Evolutionary conservation across 2,888 invertebrate genomes (phyloP).

Genomic region (Monochamus alternatus): DNA sequence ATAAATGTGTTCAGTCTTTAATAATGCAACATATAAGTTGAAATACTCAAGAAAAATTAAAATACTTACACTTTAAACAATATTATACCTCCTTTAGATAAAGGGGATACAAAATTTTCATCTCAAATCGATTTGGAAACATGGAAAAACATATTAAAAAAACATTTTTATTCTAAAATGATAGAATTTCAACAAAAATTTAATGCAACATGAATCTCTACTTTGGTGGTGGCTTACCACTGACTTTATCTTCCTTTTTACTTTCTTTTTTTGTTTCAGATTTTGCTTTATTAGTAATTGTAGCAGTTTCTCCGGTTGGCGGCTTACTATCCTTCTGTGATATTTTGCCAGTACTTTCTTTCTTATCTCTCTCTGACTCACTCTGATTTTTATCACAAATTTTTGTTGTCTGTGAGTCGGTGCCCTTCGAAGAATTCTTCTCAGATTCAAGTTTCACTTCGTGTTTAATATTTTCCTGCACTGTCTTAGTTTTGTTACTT

Average conservation of each 20-base stretch:
- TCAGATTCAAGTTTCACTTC: slow-evolving; percentile 15
- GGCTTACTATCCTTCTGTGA: slow-evolving; percentile 23
- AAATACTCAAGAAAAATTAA: slow-evolving; percentile 32
- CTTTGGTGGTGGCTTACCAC: slow-evolving; percentile 39
- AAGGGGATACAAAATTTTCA: slow-evolving; percentile 24
- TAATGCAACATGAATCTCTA: slow-evolving; percentile 6
- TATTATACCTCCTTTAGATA: slow-evolving; percentile 28
- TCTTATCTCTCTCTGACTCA: slow-evolving; percentile 21
- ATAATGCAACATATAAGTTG: slow-evolving; percentile 23
- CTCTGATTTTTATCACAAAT: slow-evolving; percentile 31
- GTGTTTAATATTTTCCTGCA: slow-evolving; percentile 26
- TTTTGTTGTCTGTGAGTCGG: slow-evolving; percentile 19
- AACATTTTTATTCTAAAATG: slow-evolving; percentile 14
- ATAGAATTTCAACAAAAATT: slow-evolving; percentile 32
- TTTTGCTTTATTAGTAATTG: slow-evolving; percentile 32
- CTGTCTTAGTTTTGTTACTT: slow-evolving; percentile 40
- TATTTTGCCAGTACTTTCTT: slow-evolving; percentile 15
- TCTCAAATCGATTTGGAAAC: slow-evolving; percentile 11
- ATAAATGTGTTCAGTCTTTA: slow-evolving; percentile 43
- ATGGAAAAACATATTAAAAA: slow-evolving; percentile 9
- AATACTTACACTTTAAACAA: slow-evolving; percentile 40
- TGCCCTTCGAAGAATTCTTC: neutral
- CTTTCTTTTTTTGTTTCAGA: slow-evolving; percentile 40
- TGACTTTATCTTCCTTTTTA: slow-evolving; percentile 35
- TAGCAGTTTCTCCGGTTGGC: slow-evolving; percentile 17